Evolutionary conservation across 2,113 vertebrate species (phyloP).

Genomic region (Hiodon tergisus): DNA sequence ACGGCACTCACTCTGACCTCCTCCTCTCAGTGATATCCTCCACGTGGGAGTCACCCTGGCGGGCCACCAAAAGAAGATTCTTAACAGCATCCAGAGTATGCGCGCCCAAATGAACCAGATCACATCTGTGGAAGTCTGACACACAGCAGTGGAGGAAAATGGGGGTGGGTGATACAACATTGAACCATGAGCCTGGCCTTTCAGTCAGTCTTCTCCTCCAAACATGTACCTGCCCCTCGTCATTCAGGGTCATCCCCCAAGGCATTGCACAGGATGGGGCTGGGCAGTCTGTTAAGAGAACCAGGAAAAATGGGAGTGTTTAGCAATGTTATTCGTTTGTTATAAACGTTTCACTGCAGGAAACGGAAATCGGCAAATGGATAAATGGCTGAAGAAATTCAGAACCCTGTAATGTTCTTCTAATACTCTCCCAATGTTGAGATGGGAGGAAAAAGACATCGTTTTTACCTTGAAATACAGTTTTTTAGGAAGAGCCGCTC

Average conservation of each 20-base stretch:
- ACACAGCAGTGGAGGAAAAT: too few species aligned
- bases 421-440: conserved; percentile 12
- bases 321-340: too few species aligned
- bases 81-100: conserved; percentile 97
- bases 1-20: not conserved
- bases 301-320: too few species aligned
- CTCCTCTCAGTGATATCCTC: conserved; percentile 77
- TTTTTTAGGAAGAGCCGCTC: conserved; percentile 19
- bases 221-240: too few species aligned
- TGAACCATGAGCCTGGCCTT: too few species aligned
- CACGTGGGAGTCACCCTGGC: conserved; percentile 84
- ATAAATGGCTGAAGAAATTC: not conserved
- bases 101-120: conserved; percentile 97
- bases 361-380: not conserved
- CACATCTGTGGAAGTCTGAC: conserved; percentile 62
- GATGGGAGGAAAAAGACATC: not conserved
- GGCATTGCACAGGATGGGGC: too few species aligned
- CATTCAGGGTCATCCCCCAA: too few species aligned
- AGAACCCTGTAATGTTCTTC: not conserved
- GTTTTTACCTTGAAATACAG: conserved; percentile 3
- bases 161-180: too few species aligned
- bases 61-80: conserved; percentile 96
- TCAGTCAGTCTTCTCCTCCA: too few species aligned
- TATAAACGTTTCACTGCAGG: not conserved
- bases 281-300: too few species aligned